phyloP scores from a whole-genome alignment of 2,113 vertebrate species.

The Myiagra hebetior region DNA sequence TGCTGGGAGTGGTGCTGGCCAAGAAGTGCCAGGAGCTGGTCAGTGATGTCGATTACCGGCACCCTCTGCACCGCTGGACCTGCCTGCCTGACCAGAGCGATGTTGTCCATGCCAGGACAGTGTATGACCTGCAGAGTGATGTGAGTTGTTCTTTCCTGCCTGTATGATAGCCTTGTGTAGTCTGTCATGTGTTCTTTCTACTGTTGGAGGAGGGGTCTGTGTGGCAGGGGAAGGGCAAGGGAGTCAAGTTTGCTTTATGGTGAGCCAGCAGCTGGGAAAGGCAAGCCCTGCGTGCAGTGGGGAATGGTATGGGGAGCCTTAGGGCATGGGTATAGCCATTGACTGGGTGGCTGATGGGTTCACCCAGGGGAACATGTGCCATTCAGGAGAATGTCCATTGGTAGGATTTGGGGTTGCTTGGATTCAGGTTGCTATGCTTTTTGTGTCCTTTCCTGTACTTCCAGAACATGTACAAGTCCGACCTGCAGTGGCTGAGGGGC shows the following conservation, averaged over 20 bases:
- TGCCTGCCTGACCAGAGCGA: constrained; percentile 83
- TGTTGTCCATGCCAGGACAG: constrained; percentile 75
- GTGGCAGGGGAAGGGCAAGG: background rate
- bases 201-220: background rate
- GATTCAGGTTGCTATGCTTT: background rate
- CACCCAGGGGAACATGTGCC: fast-evolving
- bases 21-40: constrained; percentile 77
- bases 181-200: fast-evolving
- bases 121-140: constrained; percentile 82
- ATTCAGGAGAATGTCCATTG: fast-evolving
- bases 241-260: background rate
- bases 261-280: background rate
- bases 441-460: background rate
- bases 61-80: constrained; percentile 79
- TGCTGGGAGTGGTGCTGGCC: constrained; percentile 77
- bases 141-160: constrained; percentile 44
- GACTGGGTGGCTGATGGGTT: too few species aligned
- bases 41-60: constrained; percentile 77
- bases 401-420: background rate
- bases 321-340: fast-evolving
- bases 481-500: constrained; percentile 79
- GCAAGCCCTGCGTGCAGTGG: background rate
- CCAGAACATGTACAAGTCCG: constrained; percentile 78
- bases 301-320: too few species aligned
- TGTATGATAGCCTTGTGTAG: too few species aligned